These are phyloP conservation scores for Delichon dasypus DNA, from an alignment of 2,797 vertebrate genomes.

Conservation along the genomic window DNA sequence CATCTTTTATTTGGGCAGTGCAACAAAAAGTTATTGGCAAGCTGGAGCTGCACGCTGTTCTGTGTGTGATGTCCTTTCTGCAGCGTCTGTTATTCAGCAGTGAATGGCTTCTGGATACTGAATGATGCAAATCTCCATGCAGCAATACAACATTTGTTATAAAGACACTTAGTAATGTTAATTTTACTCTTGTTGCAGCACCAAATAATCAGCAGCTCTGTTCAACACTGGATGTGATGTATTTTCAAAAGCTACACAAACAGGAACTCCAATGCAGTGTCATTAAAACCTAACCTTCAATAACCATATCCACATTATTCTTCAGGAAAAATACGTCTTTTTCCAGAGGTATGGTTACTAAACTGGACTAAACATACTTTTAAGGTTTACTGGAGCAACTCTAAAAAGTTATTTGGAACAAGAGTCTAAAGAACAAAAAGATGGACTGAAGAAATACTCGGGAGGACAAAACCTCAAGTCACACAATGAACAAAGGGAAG, in stretches of 20 bases:
- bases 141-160: background rate
- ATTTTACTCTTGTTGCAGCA: background rate
- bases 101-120: background rate
- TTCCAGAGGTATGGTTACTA: background rate
- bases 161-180: background rate
- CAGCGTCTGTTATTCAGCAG: background rate
- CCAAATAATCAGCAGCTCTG: background rate
- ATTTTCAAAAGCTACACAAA: background rate
- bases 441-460: background rate
- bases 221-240: background rate
- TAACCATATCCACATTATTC: background rate
- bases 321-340: background rate
- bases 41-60: background rate
- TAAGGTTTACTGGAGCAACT: background rate
- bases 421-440: background rate
- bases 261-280: background rate
- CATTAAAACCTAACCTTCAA: background rate
- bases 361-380: background rate
- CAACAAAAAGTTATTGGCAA: background rate
- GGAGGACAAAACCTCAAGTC: background rate
- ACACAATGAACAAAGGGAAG: background rate
- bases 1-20: background rate
- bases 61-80: background rate
- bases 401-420: background rate
- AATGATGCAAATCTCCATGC: background rate